Percentiles rank a stretch among this genome's conserved stretches.
Conservation (phyloP, 2,113 vertebrate genomes). For the Lepus timidus region DNA sequence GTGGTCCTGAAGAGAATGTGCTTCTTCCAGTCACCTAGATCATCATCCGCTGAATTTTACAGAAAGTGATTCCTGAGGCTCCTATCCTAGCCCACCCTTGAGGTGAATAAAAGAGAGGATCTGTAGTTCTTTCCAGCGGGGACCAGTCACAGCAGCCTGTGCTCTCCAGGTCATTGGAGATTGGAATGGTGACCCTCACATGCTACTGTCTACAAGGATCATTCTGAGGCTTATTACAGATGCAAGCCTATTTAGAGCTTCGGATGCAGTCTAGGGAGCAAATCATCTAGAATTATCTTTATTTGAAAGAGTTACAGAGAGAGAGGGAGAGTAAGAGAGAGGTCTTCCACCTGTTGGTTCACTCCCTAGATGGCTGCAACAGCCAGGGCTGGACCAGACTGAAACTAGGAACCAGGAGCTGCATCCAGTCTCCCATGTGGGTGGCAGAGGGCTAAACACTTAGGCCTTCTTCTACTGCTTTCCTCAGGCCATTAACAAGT, state of each 20-base stretch:
- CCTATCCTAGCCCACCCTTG: accelerated
- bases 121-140: not conserved
- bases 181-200: not conserved
- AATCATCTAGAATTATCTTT: too few relatives aligned
- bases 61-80: not conserved
- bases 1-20: not conserved
- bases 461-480: too few relatives aligned
- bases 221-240: not conserved
- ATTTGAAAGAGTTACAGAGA: too few relatives aligned
- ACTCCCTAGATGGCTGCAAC: too few relatives aligned
- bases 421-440: too few relatives aligned
- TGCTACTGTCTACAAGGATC: not conserved
- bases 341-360: too few relatives aligned
- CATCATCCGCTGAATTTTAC: not conserved
- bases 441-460: too few relatives aligned
- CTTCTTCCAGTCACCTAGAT: not conserved
- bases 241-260: not conserved
- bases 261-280: accelerated
- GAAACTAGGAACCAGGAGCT: too few relatives aligned
- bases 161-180: not conserved
- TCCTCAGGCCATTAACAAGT: too few relatives aligned
- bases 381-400: too few relatives aligned
- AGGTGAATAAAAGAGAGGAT: not conserved
- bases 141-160: not conserved
- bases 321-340: too few relatives aligned